Conservation (phyloP, 2,888 invertebrate genomes). For the Nysson spinosus region DNA sequence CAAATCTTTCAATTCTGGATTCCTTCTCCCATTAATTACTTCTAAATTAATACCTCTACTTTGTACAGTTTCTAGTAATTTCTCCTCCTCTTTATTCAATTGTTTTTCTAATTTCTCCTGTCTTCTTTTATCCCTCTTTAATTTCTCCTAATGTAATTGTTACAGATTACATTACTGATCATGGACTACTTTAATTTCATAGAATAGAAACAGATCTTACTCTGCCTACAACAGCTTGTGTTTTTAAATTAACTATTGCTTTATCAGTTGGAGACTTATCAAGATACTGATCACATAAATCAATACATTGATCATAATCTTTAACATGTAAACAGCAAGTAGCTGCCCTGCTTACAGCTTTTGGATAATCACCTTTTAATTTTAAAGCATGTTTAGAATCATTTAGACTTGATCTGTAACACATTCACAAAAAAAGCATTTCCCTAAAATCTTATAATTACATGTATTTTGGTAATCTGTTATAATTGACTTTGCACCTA, state of each 20-base stretch:
- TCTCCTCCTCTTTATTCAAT: constrained; percentile 76
- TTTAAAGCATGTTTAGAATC: constrained; percentile 90
- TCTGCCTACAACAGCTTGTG: constrained; percentile 79
- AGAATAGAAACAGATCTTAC: constrained; percentile 67
- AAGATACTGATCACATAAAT: constrained; percentile 85
- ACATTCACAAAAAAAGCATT: not conserved
- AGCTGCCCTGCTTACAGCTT: constrained; percentile 87
- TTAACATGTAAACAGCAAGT: constrained; percentile 84
- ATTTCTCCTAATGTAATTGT: constrained; percentile 76
- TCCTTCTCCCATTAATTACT: constrained; percentile 78
- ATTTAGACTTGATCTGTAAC: constrained; percentile 82
- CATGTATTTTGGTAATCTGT: too few species aligned
- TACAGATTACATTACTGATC: not conserved
- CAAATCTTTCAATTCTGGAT: constrained; percentile 78
- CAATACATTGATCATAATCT: constrained; percentile 84
- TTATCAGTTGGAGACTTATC: constrained; percentile 79
- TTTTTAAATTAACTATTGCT: constrained; percentile 79
- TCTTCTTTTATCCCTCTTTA: constrained; percentile 80
- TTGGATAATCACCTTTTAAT: constrained; percentile 86
- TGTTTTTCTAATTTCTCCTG: constrained; percentile 78
- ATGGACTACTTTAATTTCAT: not conserved
- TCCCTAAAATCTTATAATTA: not conserved
- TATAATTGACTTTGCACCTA: constrained; percentile 79
- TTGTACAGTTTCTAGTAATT: constrained; percentile 77
- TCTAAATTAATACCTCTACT: constrained; percentile 76